These are phyloP conservation scores for Lapara coniferarum DNA, from an alignment of 2,888 invertebrate genomes.

Conservation along the genomic window DNA sequence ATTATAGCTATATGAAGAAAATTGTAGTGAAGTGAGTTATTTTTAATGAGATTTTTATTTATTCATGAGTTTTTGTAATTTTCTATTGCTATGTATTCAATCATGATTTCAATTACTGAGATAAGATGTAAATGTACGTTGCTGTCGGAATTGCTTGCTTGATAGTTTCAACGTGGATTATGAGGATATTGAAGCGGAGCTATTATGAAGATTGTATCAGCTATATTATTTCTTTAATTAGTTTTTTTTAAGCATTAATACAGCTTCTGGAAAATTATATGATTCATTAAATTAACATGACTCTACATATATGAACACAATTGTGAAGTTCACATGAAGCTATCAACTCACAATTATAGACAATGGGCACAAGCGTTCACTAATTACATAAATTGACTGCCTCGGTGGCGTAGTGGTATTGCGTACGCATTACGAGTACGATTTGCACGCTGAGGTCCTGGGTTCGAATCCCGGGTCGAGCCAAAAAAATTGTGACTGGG, in stretches of 20 bases:
- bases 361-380: too few species aligned
- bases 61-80: slow-evolving; percentile 63
- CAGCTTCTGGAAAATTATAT: slow-evolving; percentile 16
- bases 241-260: slow-evolving; percentile 11
- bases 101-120: slow-evolving; percentile 75
- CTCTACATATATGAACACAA: background rate
- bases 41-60: slow-evolving; percentile 70
- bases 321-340: too few species aligned
- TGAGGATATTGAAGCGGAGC: slow-evolving; percentile 37
- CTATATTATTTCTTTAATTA: slow-evolving; percentile 19
- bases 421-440: too few species aligned
- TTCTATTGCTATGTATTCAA: slow-evolving; percentile 51
- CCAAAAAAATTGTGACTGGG: too few species aligned
- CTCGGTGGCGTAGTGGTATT: too few species aligned
- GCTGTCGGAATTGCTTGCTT: slow-evolving; percentile 34
- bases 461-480: too few species aligned
- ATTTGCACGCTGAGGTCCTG: too few species aligned
- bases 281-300: slow-evolving; percentile 6
- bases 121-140: slow-evolving; percentile 49
- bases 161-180: slow-evolving; percentile 37
- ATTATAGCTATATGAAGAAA: slow-evolving; percentile 52
- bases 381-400: too few species aligned
- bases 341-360: too few species aligned
- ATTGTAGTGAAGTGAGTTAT: slow-evolving; percentile 43
- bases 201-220: slow-evolving; percentile 31